Evolutionary conservation across 2,797 vertebrate species (phyloP), one percentile per base, ranked within the genome.

Genomic region (Acropternis orthonyx): DNA sequence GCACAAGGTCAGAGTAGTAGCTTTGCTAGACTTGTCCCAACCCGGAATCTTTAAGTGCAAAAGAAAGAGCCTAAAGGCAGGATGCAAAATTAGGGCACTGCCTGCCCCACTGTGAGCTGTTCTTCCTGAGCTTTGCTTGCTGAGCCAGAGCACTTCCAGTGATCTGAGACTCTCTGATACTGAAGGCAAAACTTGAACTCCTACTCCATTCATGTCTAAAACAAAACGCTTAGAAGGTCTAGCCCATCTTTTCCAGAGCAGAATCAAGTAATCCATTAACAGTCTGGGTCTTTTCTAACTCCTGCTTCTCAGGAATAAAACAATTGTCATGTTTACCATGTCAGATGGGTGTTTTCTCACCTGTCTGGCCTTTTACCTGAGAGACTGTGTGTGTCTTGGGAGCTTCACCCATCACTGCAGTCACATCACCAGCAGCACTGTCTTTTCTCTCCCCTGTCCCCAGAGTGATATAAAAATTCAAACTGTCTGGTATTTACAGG

Each of bases 401-500:
- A 88, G 18, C 69, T 65, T 49, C 74, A 44, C 63, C 43, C n/a
- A 19, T 58, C 14, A 0, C 80, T 77, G 65, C 82, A 61, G 43
- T 52, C 67, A 63, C 69, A 68, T 62, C 89, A 62, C 6, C 37
- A 56, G 68, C 80, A 94, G 61, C 58, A 23, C 68, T 83, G 44
- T 34, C 27, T 68, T 92, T 61, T 77, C 17, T 61, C 36, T 76
- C 14, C 20, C 20, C 22, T 75, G 15, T 72, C 75, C 52, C 24
- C 26, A 19, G 24, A 75, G 68, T 66, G 36, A 61, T 30, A 48
- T 1, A 74, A 81, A 87, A 88, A 81, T 78, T 85, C 66, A 69
- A 81, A 56, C 82, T 93, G n/a, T 78, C 75, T 85, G 52, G 16
- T 75, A 41, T 81, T 93, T 84, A 68, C 51, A 81, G 68, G 36